phyloP scores from a whole-genome alignment of 1,140 invertebrate genomes.

The Anthonomus grandis region DNA sequence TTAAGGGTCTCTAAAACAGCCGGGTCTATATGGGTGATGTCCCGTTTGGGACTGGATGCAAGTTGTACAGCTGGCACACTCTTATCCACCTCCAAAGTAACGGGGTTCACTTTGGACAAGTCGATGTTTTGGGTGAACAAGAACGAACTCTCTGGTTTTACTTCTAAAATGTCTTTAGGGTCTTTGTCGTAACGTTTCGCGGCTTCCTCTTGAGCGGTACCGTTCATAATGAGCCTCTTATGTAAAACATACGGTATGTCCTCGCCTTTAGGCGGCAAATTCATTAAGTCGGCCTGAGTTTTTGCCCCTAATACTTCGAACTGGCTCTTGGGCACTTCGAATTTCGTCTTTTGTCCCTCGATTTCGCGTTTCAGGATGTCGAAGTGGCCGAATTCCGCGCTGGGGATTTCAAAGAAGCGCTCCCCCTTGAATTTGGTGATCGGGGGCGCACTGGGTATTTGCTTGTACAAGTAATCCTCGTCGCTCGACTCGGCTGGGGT shows the following conservation, averaged over 20 bases:
- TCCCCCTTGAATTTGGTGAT: conserved; percentile 53
- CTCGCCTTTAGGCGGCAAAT: conserved; percentile 53
- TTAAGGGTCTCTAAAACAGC: conserved; percentile 62
- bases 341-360: conserved; percentile 47
- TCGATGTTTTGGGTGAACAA: conserved; percentile 70
- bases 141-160: conserved; percentile 46
- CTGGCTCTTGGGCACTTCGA: conserved; percentile 58
- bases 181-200: conserved; percentile 20
- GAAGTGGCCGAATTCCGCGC: conserved; percentile 63
- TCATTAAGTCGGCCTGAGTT: conserved; percentile 48
- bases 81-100: conserved; percentile 65
- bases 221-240: conserved; percentile 79
- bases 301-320: conserved; percentile 47
- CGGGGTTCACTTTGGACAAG: conserved; percentile 64
- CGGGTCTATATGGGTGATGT: conserved; percentile 66
- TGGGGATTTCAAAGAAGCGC: conserved; percentile 49
- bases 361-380: conserved; percentile 57
- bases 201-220: conserved; percentile 59
- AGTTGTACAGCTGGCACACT: conserved; percentile 57
- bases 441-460: conserved; percentile 66
- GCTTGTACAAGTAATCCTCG: conserved; percentile 70
- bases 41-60: conserved; percentile 62
- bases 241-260: conserved; percentile 82
- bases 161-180: conserved; percentile 1
- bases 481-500: conserved; percentile 78